Percentiles rank a stretch among this genome's conserved stretches.
phyloP scores from a whole-genome alignment of 2,797 vertebrate species.

The Columba guinea region DNA sequence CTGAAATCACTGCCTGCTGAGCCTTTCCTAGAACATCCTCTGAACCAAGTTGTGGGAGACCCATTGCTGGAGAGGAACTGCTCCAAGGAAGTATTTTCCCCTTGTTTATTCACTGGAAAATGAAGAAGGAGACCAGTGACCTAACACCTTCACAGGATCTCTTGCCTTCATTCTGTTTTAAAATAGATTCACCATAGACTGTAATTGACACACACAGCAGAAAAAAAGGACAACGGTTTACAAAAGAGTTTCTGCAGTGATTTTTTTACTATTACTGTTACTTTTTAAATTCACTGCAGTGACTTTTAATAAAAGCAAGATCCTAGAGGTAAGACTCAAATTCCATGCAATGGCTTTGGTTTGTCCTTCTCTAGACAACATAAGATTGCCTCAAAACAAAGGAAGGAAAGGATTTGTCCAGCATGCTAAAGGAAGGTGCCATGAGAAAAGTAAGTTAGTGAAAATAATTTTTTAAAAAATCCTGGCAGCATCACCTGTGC shows the following conservation, averaged over 20 bases:
- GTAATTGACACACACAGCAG: background rate
- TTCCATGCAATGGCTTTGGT: background rate
- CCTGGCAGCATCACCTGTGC: background rate
- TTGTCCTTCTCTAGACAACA: background rate
- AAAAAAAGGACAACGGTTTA: background rate
- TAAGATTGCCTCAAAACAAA: background rate
- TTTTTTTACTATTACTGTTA: background rate
- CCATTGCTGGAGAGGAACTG: background rate
- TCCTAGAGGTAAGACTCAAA: background rate
- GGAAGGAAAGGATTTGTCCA: background rate
- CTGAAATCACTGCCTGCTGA: background rate
- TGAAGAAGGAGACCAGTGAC: background rate
- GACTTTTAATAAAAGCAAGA: background rate
- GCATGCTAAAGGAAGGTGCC: background rate
- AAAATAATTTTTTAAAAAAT: accelerated
- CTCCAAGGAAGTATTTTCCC: background rate
- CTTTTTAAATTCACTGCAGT: background rate
- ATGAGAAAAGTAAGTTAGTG: background rate
- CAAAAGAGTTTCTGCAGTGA: background rate
- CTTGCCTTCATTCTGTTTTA: background rate
- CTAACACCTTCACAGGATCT: background rate
- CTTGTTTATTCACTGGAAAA: background rate
- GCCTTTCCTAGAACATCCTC: background rate
- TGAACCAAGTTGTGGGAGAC: background rate
- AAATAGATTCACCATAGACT: background rate